Percentiles rank a stretch among this genome's conserved stretches.
Evolutionary conservation across 2,113 vertebrate species (phyloP).

Genomic region (Procavia capensis): DNA sequence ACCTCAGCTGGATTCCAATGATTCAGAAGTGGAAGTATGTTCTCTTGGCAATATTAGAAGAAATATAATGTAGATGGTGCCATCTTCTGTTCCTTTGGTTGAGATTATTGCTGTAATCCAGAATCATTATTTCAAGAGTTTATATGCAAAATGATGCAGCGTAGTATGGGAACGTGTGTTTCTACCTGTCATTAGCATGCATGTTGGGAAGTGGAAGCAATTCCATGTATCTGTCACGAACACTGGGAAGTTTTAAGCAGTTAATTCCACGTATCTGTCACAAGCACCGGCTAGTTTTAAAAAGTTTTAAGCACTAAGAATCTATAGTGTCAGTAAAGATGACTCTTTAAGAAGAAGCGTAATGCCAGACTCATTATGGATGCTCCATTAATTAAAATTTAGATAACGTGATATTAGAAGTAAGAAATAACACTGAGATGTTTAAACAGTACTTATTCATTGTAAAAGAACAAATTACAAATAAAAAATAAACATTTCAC

Average conservation of each 20-base stretch:
- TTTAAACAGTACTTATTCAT: not conserved
- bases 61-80: not conserved
- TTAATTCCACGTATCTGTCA: not conserved
- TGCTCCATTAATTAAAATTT: conserved; percentile 41
- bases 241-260: no score
- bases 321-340: not conserved
- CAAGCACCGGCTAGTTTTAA: not conserved
- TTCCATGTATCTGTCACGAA: not conserved
- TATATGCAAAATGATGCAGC: not conserved
- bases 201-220: not conserved
- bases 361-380: not conserved
- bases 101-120: not conserved
- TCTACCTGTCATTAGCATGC: not conserved
- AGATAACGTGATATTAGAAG: not conserved
- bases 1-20: conserved; percentile 94
- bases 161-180: not conserved
- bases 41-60: not conserved
- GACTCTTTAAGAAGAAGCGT: not conserved
- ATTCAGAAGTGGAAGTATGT: conserved; percentile 95
- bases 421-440: not conserved
- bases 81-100: conserved; percentile 51
- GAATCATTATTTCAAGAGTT: conserved; percentile 1
- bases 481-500: not conserved
- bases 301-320: conserved; percentile 4
- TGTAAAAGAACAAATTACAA: conserved; percentile 10